Evolutionary conservation across 2,797 vertebrate genomes (phyloP).

Genomic region (Etheostoma perlongum): DNA sequence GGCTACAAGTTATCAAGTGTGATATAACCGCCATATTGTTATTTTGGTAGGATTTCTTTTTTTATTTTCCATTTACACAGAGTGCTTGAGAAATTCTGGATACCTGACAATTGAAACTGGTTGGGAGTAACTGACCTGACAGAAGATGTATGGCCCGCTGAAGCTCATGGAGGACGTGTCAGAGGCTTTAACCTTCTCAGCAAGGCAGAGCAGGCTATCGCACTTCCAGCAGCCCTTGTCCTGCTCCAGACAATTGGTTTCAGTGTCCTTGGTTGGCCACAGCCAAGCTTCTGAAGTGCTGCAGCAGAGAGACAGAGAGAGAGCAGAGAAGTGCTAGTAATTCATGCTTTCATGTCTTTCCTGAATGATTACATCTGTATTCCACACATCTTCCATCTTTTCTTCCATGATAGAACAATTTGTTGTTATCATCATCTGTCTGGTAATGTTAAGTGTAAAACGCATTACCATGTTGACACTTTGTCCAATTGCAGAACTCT

Average conservation of each 20-base stretch:
- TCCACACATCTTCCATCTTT: neutral
- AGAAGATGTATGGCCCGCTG: conserved; percentile 83
- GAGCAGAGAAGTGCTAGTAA: neutral
- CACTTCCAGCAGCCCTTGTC: conserved; percentile 36
- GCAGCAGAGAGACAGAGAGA: neutral
- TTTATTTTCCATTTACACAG: neutral
- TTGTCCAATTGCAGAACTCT: conserved; percentile 63
- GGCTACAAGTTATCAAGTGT: too few species aligned
- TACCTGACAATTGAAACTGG: neutral
- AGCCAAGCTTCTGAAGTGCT: conserved; percentile 59
- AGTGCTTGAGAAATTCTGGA: neutral
- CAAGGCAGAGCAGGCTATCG: neutral
- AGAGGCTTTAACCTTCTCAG: conserved; percentile 20
- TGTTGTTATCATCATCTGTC: neutral
- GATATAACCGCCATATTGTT: too few species aligned
- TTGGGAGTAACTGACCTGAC: conserved; percentile 58
- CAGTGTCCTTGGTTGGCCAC: conserved; percentile 25
- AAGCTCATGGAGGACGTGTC: conserved; percentile 75
- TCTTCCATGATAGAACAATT: neutral
- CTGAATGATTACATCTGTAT: neutral
- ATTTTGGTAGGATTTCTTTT: too few species aligned
- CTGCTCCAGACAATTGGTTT: conserved; percentile 18
- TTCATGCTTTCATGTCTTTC: neutral
- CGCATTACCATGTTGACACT: conserved; percentile 52
- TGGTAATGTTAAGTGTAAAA: neutral